Evolutionary conservation across 2,888 invertebrate species (phyloP).

Genomic region (Autographa gamma): DNA sequence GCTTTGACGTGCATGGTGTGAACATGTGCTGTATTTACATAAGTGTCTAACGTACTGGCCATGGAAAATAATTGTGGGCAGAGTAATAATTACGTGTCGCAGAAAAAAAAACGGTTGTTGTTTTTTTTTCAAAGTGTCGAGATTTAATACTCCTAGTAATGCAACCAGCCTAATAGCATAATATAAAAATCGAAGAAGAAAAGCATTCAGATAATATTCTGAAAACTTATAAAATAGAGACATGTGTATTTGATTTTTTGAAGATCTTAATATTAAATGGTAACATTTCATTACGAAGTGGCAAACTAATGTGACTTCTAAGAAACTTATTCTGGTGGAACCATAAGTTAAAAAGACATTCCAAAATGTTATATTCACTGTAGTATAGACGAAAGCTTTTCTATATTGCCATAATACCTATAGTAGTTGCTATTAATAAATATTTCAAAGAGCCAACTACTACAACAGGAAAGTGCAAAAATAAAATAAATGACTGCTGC

Average conservation of each 20-base stretch:
- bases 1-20: constrained; percentile 39
- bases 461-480: constrained; percentile 21
- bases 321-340: not conserved
- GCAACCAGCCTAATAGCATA: no score
- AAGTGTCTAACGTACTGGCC: constrained; percentile 2
- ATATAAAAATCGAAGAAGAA: no score
- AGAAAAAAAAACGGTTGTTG: not conserved
- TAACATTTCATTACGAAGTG: no score
- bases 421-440: constrained; percentile 26
- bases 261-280: no score
- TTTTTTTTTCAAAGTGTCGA: not conserved
- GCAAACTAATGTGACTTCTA: no score
- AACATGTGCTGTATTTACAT: constrained; percentile 28
- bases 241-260: no score
- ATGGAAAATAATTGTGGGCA: not conserved
- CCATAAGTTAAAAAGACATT: not conserved
- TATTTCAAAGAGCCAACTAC: constrained; percentile 21
- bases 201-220: not conserved
- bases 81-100: not conserved
- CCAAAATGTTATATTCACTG: not conserved
- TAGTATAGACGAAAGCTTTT: not conserved
- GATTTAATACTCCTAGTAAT: no score
- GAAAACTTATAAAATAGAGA: not conserved
- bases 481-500: constrained; percentile 7
- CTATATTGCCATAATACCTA: constrained; percentile 11